A percentile compares a stretch with the other conserved stretches of the same genome.
These are phyloP conservation scores for Flexamia atlantica DNA, from an alignment of 2,888 invertebrate genomes.

Conservation along the genomic window DNA sequence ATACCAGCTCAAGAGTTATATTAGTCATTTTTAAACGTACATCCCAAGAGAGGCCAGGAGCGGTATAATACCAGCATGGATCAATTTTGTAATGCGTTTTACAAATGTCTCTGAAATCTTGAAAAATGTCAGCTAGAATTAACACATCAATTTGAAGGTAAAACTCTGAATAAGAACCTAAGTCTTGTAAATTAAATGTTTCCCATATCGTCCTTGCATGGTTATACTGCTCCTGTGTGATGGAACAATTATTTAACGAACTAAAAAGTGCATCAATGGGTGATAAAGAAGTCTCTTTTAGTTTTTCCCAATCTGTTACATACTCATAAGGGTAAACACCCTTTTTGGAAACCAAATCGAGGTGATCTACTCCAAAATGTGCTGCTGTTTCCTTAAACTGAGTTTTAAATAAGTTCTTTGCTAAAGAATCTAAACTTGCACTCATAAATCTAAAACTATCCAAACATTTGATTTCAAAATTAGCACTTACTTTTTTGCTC, in stretches of 20 bases:
- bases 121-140: constrained; percentile 64
- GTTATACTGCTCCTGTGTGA: constrained; percentile 70
- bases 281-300: constrained; percentile 68
- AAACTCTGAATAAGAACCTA: constrained; percentile 71
- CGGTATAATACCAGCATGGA: constrained; percentile 60
- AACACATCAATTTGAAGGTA: constrained; percentile 63
- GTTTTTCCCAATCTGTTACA: constrained; percentile 61
- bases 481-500: not conserved
- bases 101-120: constrained; percentile 64
- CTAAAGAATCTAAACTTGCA: constrained; percentile 39
- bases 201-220: constrained; percentile 72
- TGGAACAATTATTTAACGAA: constrained; percentile 66
- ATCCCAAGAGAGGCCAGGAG: constrained; percentile 59
- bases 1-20: constrained; percentile 64
- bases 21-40: constrained; percentile 60
- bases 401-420: not conserved
- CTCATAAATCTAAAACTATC: constrained; percentile 44
- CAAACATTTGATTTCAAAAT: constrained; percentile 27
- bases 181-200: constrained; percentile 70
- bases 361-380: constrained; percentile 42
- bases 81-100: constrained; percentile 59
- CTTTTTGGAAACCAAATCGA: constrained; percentile 60
- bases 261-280: constrained; percentile 69
- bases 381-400: constrained; percentile 54
- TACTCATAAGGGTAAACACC: constrained; percentile 68